Evolutionary conservation across 2,888 invertebrate genomes (phyloP).

Genomic region (Tipula helvola): DNA sequence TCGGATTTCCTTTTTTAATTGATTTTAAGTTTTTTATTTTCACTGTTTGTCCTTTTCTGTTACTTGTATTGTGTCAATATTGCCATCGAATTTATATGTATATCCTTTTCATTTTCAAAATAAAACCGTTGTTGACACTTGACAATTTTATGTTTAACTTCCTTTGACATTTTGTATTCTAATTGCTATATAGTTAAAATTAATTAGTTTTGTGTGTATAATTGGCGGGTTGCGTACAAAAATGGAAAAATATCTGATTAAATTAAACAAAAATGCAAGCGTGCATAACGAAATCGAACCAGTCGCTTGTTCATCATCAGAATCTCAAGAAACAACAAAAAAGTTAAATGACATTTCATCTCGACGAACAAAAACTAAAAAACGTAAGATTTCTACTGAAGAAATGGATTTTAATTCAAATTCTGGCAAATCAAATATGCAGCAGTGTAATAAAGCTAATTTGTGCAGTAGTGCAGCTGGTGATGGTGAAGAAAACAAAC

Average conservation of each 20-base stretch:
- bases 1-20: too few species aligned
- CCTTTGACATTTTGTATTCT: too few species aligned
- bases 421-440: background rate
- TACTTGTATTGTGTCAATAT: too few species aligned
- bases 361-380: background rate
- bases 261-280: background rate
- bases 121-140: too few species aligned
- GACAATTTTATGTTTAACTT: too few species aligned
- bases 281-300: background rate
- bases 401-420: background rate
- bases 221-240: too few species aligned
- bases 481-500: background rate
- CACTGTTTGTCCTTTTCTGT: too few species aligned
- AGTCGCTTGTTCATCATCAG: background rate
- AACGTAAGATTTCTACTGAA: background rate
- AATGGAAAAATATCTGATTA: too few species aligned
- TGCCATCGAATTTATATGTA: too few species aligned
- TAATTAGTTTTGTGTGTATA: background rate
- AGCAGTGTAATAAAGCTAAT: background rate
- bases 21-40: too few species aligned
- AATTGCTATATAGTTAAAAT: too few species aligned
- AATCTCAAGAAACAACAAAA: background rate
- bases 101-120: too few species aligned
- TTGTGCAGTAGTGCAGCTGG: background rate
- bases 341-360: background rate